Evolutionary conservation across 1,140 invertebrate genomes (phyloP).

Genomic region (Sitobion miscanthi): DNA sequence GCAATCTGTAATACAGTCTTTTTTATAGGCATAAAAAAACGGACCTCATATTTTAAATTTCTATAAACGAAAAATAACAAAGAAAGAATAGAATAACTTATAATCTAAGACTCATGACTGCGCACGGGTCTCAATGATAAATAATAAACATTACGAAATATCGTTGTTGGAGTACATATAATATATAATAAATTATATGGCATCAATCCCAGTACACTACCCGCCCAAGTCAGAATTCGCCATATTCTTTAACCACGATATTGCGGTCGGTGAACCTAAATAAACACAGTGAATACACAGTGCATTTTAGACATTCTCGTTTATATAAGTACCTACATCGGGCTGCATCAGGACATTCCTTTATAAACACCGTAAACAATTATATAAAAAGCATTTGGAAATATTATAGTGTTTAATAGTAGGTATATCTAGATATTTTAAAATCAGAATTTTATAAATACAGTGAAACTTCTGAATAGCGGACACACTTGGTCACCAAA

Average conservation of each 20-base stretch:
- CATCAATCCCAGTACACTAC: not conserved
- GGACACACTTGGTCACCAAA: no score
- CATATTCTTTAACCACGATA: not conserved
- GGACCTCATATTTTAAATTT: not conserved
- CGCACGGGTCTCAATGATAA: not conserved
- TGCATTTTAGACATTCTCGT: not conserved
- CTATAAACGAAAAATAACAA: not conserved
- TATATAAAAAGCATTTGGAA: not conserved
- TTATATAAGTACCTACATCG: not conserved
- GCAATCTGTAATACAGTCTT: not conserved
- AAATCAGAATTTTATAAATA: not conserved
- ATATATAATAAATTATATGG: not conserved
- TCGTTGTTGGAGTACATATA: not conserved
- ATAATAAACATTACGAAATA: not conserved
- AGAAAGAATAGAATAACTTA: not conserved
- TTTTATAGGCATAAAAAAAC: not conserved
- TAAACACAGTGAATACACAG: not conserved
- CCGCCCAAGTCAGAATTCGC: not conserved
- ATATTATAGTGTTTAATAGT: not conserved
- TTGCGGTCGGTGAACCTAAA: not conserved
- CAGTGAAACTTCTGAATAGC: no score
- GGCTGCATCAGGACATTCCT: not conserved
- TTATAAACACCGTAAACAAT: not conserved
- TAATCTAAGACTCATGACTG: not conserved
- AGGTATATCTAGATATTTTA: not conserved